Base-by-base conservation (phyloP, 2,888 invertebrate species). In the Tenthredo amoena region DNA sequence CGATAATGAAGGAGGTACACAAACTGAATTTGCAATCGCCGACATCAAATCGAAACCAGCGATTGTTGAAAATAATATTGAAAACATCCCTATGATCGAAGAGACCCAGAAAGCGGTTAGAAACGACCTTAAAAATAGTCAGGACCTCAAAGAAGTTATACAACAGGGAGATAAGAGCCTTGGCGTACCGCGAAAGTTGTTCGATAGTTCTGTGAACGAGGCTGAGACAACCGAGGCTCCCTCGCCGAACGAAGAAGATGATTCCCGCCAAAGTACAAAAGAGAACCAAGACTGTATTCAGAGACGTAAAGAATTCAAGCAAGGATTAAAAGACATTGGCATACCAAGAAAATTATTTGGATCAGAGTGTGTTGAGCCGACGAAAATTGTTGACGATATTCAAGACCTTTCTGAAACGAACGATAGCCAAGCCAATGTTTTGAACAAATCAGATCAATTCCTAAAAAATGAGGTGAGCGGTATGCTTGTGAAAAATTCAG, bases 171-270 rank as follows among this genome's bases (percentile, higher is more conserved):
- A 85, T 1, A 40, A 85, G 40, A 87, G 90, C 55, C 85, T 88
- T 81, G 88, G 89, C 58, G 86, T 88, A n/a, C 87, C 89, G 5
- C 86, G 87, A 40, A 86, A 87, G 83, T 86, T 88, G 77, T 88
- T 88, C 72, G 89, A 91, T 85, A 94, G 94, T 87, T 93, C 93
- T 68, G 94, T 94, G 88, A 92, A 94, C 89, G 94, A 94, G 88
- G 87, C 94, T 50, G 92, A 94, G 87, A 92, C 94, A 89, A 93
- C 93, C 71, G 93, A 94, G 86, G 93, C 94, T 87, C 94, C 94
- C 87, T 91, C 87, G 85, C 90, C 94, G 12, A 94, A 94, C 86
- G 93, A 94, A 92, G 93, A 93, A 89, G 68, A 86, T 85, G 55
- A 86, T 81, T 86, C 6, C 2, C 65, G 58, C 62, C 50, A 76